These are phyloP conservation scores for Eudorcas thomsonii DNA, from an alignment of 2,113 vertebrate genomes.

Conservation along the genomic window DNA sequence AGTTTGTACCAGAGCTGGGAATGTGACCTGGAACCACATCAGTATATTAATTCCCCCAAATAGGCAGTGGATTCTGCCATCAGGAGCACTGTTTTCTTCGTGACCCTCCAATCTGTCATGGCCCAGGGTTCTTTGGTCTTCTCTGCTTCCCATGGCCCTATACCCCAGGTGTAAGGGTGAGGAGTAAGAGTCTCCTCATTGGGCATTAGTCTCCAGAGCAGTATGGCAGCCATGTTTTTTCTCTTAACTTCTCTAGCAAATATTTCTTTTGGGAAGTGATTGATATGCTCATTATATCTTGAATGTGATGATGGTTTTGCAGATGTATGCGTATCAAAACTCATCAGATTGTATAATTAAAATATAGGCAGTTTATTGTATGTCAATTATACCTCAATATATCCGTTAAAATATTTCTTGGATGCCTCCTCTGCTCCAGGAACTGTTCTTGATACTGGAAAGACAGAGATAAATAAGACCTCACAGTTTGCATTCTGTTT, in stretches of 20 bases:
- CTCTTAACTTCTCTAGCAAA: neutral
- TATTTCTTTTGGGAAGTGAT: neutral
- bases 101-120: neutral
- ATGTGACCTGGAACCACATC: neutral
- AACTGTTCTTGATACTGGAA: neutral
- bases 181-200: neutral
- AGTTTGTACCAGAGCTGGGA: neutral
- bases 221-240: neutral
- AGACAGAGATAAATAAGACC: neutral
- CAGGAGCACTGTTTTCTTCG: neutral
- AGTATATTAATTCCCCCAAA: neutral
- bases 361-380: neutral
- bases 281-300: neutral
- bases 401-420: neutral
- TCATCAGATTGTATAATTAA: neutral
- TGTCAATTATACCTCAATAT: neutral
- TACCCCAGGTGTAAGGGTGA: neutral
- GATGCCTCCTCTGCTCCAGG: neutral
- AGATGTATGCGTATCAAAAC: neutral
- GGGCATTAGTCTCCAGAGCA: neutral
- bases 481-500: neutral
- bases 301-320: neutral
- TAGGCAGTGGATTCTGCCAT: neutral
- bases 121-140: neutral
- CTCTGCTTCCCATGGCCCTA: neutral